These are phyloP conservation scores for Diorhabda carinulata DNA, from an alignment of 1,140 invertebrate species.

Conservation along the genomic window DNA sequence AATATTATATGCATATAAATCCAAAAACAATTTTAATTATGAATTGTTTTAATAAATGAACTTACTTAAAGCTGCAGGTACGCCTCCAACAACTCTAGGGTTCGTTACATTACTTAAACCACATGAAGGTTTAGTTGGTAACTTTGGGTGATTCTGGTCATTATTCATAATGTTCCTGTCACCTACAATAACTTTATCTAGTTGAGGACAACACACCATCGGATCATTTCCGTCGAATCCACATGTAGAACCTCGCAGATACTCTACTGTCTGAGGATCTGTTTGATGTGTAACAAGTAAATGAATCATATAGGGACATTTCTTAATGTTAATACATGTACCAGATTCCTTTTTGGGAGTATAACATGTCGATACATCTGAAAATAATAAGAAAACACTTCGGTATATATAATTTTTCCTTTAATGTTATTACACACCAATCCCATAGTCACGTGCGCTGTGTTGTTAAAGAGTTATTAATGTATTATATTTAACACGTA, in stretches of 20 bases:
- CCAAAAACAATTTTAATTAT: too few species aligned
- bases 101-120: conserved; percentile 40
- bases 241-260: conserved; percentile 49
- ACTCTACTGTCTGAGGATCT: conserved; percentile 10
- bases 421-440: too few species aligned
- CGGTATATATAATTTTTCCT: too few species aligned
- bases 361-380: conserved; percentile 15
- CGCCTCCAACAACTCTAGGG: conserved; percentile 48
- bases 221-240: conserved; percentile 51
- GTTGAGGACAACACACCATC: conserved; percentile 52
- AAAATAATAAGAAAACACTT: not conserved
- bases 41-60: not conserved
- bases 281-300: conserved; percentile 5
- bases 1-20: too few species aligned
- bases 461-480: too few species aligned
- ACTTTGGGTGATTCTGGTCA: not conserved
- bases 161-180: not conserved
- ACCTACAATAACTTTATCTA: not conserved
- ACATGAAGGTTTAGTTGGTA: conserved; percentile 37
- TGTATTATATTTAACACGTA: too few species aligned
- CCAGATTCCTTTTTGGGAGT: conserved; percentile 18
- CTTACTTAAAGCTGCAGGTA: conserved; percentile 41
- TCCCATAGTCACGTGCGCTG: too few species aligned
- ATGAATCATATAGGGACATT: conserved; percentile 10
- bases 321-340: conserved; percentile 15